Evolutionary conservation across 2,888 invertebrate genomes (phyloP).

Genomic region (Agrochola circellaris): DNA sequence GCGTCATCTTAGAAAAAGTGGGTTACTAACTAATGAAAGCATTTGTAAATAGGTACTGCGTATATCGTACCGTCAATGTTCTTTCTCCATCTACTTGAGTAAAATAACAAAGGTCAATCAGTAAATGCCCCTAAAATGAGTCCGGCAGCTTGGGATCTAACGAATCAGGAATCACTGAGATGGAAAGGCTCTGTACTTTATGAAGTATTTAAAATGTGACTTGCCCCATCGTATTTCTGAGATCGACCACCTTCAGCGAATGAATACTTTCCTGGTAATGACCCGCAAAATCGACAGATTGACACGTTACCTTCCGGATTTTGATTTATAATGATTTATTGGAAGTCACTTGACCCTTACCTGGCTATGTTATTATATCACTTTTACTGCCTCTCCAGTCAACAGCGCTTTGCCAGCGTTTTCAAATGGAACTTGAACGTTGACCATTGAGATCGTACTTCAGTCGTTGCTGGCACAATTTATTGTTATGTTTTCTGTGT

Average conservation of each 20-base stretch:
- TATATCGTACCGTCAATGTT: not conserved
- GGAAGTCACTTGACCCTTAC: constrained; percentile 25
- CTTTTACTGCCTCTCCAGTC: constrained; percentile 52
- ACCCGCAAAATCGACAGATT: constrained; percentile 20
- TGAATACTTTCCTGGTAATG: constrained; percentile 37
- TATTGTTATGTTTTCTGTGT: constrained; percentile 28
- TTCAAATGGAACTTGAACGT: constrained; percentile 27
- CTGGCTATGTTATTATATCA: constrained; percentile 56
- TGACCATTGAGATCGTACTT: constrained; percentile 43
- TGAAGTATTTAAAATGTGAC: constrained; percentile 14
- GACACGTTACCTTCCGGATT: constrained; percentile 27
- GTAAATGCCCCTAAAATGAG: not conserved
- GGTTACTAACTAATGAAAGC: not conserved
- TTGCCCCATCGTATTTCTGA: not conserved
- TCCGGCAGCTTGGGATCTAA: constrained; percentile 18
- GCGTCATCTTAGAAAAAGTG: not conserved
- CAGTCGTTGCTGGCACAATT: constrained; percentile 3
- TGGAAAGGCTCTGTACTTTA: not conserved
- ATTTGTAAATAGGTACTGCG: not conserved
- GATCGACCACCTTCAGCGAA: constrained; percentile 1
- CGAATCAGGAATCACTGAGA: constrained; percentile 14
- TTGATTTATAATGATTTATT: constrained; percentile 51
- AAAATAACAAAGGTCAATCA: constrained; percentile 2
- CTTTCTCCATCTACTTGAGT: not conserved
- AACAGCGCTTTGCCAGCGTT: constrained; percentile 44